Evolutionary conservation across 30 jellyfish, hydroid and myxozoan genomes (phyloP).

Genomic region (Turritopsis rubra): DNA sequence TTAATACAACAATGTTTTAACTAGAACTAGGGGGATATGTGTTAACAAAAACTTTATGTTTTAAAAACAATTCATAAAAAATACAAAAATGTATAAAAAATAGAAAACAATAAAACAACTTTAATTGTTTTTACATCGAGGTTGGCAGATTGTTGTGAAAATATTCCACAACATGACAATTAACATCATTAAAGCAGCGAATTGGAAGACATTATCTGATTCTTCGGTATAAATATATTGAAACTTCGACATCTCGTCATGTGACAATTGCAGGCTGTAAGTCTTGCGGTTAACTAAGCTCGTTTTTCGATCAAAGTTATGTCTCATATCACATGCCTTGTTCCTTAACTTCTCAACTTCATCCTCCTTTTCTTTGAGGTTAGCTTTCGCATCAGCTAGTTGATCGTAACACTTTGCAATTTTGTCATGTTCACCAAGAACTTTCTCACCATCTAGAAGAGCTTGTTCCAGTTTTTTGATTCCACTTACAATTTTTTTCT

Average conservation of each 20-base stretch:
- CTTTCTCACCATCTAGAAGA: neutral
- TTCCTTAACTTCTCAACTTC: neutral
- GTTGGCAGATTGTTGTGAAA: neutral
- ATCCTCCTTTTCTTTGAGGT: neutral
- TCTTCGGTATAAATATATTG: neutral
- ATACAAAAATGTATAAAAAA: neutral
- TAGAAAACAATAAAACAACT: neutral
- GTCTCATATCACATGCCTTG: slow-evolving; percentile 14
- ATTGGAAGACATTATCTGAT: neutral
- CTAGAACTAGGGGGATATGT: too few species aligned
- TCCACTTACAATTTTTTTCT: neutral
- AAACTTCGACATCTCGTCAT: neutral
- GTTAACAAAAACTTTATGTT: too few species aligned
- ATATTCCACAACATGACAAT: neutral
- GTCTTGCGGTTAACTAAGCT: neutral
- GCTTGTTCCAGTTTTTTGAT: slow-evolving; percentile 17
- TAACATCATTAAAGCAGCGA: neutral
- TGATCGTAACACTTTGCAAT: slow-evolving; percentile 24
- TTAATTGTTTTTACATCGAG: neutral
- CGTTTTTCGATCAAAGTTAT: neutral
- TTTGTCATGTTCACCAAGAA: slow-evolving; percentile 25
- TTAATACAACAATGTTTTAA: too few species aligned
- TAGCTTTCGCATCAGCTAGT: slow-evolving; percentile 15
- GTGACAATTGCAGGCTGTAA: neutral
- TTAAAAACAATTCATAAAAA: too few species aligned